Evolutionary conservation across 2,113 vertebrate species (phyloP).

Genomic region (Etheostoma cragini): DNA sequence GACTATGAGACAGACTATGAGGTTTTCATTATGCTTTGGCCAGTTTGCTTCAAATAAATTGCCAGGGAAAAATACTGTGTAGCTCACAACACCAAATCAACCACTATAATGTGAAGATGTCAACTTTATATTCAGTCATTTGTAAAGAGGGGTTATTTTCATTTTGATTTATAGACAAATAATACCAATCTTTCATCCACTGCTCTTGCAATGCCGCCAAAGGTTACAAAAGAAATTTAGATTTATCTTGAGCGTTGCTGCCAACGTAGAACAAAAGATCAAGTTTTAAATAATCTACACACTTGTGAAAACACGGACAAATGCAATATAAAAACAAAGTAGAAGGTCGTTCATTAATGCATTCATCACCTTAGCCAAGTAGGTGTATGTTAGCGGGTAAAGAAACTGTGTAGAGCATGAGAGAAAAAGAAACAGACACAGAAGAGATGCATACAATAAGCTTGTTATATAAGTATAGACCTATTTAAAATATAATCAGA

Average conservation of each 20-base stretch:
- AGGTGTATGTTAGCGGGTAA: slow-evolving; percentile 11
- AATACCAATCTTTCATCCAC: slow-evolving; percentile 85
- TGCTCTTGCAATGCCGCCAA: slow-evolving; percentile 71
- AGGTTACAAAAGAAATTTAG: slow-evolving; percentile 79
- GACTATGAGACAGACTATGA: slow-evolving; percentile 58
- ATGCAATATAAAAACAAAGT: slow-evolving; percentile 61
- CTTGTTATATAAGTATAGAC: no score
- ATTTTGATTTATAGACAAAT: slow-evolving; percentile 87
- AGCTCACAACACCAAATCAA: slow-evolving; percentile 83
- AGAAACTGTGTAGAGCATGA: neutral
- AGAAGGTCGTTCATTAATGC: slow-evolving; percentile 65
- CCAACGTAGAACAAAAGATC: slow-evolving; percentile 63
- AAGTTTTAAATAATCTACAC: slow-evolving; percentile 75
- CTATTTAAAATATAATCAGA: neutral
- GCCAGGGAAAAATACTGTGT: slow-evolving; percentile 72
- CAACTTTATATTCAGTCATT: slow-evolving; percentile 83
- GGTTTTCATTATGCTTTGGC: slow-evolving; percentile 71
- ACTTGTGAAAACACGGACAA: slow-evolving; percentile 73
- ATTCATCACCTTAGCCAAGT: slow-evolving; percentile 52
- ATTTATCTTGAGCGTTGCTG: slow-evolving; percentile 72
- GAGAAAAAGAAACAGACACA: slow-evolving; percentile 1
- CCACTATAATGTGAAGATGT: slow-evolving; percentile 82
- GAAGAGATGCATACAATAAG: neutral
- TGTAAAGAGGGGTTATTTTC: slow-evolving; percentile 83
- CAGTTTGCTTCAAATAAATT: slow-evolving; percentile 75